Percentiles rank a stretch among this genome's conserved stretches.
Conservation (phyloP, 2,888 invertebrate species). For the Acleris literana region DNA sequence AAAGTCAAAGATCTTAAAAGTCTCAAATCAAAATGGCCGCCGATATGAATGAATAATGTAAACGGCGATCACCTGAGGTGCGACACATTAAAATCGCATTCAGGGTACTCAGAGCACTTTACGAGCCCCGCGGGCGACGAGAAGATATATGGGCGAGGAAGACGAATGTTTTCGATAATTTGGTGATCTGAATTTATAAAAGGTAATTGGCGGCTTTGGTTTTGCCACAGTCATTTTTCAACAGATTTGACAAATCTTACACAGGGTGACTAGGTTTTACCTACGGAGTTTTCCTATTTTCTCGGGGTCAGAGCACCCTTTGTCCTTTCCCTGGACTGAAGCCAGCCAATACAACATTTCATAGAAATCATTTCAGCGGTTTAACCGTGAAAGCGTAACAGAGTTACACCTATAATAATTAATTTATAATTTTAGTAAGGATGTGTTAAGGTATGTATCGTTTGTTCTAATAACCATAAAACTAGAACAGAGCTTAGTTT, state of each 20-base stretch:
- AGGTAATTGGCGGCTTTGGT: not conserved
- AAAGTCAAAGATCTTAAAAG: slow-evolving; percentile 4
- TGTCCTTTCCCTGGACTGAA: no score
- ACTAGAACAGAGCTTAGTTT: no score
- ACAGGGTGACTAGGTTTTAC: not conserved
- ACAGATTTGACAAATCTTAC: not conserved
- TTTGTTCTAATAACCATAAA: no score
- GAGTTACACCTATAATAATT: no score
- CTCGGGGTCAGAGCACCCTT: not conserved
- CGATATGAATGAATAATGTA: slow-evolving; percentile 67
- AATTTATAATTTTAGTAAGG: no score
- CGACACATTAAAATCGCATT: slow-evolving; percentile 75
- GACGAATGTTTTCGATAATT: slow-evolving; percentile 23
- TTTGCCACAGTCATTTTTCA: not conserved
- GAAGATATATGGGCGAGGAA: slow-evolving; percentile 49
- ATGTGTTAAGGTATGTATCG: no score
- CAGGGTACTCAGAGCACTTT: slow-evolving; percentile 47
- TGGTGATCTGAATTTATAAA: slow-evolving; percentile 12
- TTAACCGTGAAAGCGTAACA: no score
- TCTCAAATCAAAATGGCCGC: slow-evolving; percentile 35
- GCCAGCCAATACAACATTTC: no score
- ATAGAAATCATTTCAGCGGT: no score
- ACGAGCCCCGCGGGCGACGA: slow-evolving; percentile 46
- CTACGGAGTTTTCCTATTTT: not conserved
- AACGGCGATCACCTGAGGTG: slow-evolving; percentile 56